phyloP scores from a whole-genome alignment of 2,797 vertebrate genomes.

The Pogoniulus pusillus region DNA sequence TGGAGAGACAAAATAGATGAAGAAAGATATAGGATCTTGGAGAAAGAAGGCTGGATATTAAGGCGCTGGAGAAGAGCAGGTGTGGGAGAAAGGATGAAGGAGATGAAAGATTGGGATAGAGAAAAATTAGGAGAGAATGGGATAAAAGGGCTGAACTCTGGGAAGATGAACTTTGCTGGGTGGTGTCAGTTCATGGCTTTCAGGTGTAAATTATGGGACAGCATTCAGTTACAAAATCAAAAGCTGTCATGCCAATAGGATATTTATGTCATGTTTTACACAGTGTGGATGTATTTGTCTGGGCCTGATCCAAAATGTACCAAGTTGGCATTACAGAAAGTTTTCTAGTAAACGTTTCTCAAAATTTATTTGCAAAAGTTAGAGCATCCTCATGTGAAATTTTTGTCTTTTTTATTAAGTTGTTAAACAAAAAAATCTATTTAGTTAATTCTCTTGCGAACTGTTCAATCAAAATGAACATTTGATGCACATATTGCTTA shows the following conservation, averaged over 20 bases:
- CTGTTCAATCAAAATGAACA: constrained; percentile 11
- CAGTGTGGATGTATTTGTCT: not conserved
- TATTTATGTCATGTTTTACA: not conserved
- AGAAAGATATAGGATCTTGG: not conserved
- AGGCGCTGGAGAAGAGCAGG: not conserved
- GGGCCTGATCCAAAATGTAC: not conserved
- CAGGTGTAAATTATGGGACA: not conserved
- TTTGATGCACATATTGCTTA: not conserved
- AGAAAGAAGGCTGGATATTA: not conserved
- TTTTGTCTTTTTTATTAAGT: not conserved
- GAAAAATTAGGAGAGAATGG: not conserved
- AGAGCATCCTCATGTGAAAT: not conserved
- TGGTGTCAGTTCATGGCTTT: not conserved
- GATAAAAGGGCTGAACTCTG: not conserved
- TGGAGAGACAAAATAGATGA: not conserved
- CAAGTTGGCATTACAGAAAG: not conserved
- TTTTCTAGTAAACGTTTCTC: not conserved
- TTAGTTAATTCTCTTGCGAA: not conserved
- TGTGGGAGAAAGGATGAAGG: not conserved
- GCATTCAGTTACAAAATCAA: not conserved
- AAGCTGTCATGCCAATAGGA: not conserved
- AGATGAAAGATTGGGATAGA: not conserved
- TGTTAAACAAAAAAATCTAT: not conserved
- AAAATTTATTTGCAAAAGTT: not conserved
- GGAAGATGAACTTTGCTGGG: not conserved